phyloP scores from a whole-genome alignment of 2,888 invertebrate genomes.

The Agonopterix arenella region DNA sequence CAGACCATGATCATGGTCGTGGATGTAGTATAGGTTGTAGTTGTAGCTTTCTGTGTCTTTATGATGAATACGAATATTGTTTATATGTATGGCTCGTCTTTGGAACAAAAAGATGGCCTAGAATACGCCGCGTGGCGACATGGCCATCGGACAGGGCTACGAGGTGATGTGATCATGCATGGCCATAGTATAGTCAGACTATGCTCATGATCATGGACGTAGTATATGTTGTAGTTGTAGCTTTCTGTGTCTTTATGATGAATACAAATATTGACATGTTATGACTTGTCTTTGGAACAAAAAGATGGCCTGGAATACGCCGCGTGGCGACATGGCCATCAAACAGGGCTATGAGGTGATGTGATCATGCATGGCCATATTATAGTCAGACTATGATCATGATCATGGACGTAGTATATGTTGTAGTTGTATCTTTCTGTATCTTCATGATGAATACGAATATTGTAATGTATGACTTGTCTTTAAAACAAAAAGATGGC shows the following conservation, averaged over 20 bases:
- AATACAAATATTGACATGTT: too few relatives aligned
- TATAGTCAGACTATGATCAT: neutral
- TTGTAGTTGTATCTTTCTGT: neutral
- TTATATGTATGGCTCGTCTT: too few relatives aligned
- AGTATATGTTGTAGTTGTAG: neutral
- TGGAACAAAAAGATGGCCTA: conserved; percentile 72
- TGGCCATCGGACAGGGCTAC: conserved; percentile 79
- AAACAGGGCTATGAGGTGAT: conserved; percentile 75
- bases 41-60: neutral
- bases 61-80: too few relatives aligned
- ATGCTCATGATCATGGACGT: neutral
- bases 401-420: neutral
- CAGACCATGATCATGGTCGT: neutral
- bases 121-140: conserved; percentile 78
- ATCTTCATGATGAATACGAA: neutral
- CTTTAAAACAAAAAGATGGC: conserved; percentile 67
- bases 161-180: conserved; percentile 57
- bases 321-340: conserved; percentile 77
- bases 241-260: too few relatives aligned
- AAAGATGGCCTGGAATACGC: conserved; percentile 78
- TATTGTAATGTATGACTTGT: too few relatives aligned
- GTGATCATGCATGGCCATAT: neutral
- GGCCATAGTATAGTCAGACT: neutral
- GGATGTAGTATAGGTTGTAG: neutral
- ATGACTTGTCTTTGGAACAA: conserved; percentile 36